Conservation (phyloP, 2,113 vertebrate species). For the Calonectris borealis region DNA sequence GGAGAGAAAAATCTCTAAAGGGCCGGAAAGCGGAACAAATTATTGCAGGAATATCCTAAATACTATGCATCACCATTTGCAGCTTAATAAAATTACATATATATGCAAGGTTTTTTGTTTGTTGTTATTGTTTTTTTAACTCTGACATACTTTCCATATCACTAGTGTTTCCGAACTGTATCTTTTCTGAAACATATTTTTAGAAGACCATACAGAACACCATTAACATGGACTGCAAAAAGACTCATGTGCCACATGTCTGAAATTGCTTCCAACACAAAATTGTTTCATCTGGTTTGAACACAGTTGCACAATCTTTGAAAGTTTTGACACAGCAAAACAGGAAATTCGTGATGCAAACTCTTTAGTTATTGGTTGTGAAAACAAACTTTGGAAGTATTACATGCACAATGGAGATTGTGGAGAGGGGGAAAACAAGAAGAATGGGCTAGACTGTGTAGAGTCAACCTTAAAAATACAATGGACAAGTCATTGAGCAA, state of each 20-base stretch:
- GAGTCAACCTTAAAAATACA: neutral
- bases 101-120: neutral
- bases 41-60: neutral
- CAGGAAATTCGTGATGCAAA: conserved; percentile 73
- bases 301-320: conserved; percentile 72
- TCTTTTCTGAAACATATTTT: neutral
- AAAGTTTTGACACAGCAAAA: conserved; percentile 71
- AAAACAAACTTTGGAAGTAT: conserved; percentile 24
- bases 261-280: conserved; percentile 14
- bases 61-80: neutral
- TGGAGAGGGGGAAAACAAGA: neutral
- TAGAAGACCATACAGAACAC: neutral
- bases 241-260: neutral
- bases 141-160: neutral
- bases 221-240: neutral
- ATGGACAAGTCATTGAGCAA: neutral
- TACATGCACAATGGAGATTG: neutral
- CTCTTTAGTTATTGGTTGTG: neutral
- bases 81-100: neutral
- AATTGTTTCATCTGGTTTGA: conserved; percentile 41
- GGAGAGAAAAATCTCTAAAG: neutral
- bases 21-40: neutral
- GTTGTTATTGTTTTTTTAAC: neutral
- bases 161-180: neutral
- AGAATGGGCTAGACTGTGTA: neutral